phyloP scores from a whole-genome alignment of 2,113 vertebrate species.

The Chrysemys picta region DNA sequence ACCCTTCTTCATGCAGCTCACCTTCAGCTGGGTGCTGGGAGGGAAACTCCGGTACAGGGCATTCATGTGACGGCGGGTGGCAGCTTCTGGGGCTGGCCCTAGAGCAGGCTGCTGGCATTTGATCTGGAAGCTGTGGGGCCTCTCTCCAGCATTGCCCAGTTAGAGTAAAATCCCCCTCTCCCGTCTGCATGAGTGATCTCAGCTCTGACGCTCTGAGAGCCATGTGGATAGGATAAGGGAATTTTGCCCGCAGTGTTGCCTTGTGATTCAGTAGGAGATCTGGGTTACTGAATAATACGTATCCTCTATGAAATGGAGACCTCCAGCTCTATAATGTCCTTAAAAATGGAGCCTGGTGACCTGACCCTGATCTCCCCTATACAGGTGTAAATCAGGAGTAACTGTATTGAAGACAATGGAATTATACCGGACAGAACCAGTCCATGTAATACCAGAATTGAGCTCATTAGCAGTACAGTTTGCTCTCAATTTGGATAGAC shows the following conservation, averaged over 20 bases:
- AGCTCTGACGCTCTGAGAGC: fast-evolving
- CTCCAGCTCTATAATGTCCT: neutral
- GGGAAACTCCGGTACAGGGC: neutral
- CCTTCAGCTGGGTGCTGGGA: neutral
- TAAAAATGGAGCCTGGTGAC: neutral
- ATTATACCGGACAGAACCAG: neutral
- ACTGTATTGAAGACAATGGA: neutral
- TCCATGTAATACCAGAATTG: neutral
- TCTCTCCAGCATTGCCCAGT: neutral
- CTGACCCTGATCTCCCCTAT: neutral
- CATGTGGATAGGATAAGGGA: neutral
- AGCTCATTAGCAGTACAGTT: neutral
- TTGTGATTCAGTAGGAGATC: neutral
- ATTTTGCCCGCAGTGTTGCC: neutral
- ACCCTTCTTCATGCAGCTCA: no score
- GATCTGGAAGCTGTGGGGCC: neutral
- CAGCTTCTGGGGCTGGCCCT: neutral
- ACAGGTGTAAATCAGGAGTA: no score
- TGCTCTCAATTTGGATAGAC: neutral
- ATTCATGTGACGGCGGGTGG: neutral
- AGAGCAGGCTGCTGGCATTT: neutral
- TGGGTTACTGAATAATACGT: neutral
- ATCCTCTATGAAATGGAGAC: neutral
- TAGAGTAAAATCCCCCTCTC: neutral
- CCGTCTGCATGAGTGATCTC: neutral